Evolutionary conservation across 2,888 invertebrate genomes (phyloP).

Genomic region (Pristionchus exspectatus): DNA sequence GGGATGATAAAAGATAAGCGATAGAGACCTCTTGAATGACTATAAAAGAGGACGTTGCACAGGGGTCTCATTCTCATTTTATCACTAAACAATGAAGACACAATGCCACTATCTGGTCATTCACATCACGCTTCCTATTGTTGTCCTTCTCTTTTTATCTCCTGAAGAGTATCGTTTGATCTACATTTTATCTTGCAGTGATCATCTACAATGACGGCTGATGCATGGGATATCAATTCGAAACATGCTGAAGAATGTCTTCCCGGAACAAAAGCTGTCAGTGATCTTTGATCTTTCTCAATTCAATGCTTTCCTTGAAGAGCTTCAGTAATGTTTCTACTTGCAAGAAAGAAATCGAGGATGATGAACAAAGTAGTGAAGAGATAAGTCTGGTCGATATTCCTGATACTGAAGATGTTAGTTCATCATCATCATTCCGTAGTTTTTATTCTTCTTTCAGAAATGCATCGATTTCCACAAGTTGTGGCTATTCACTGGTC

Average conservation of each 20-base stretch:
- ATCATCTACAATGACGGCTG: neutral
- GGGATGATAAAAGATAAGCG: constrained; percentile 43
- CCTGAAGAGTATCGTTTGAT: neutral
- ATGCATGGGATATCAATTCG: neutral
- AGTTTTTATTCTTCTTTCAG: constrained; percentile 50
- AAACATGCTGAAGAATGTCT: constrained; percentile 16
- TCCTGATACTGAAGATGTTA: constrained; percentile 40
- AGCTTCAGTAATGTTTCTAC: neutral
- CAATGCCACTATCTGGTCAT: neutral
- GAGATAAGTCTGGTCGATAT: constrained; percentile 28
- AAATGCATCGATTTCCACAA: constrained; percentile 84
- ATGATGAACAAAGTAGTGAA: neutral
- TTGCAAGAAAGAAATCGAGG: neutral
- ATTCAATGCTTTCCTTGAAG: neutral
- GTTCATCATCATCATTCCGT: neutral
- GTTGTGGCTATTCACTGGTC: constrained; percentile 93
- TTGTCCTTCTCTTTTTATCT: neutral
- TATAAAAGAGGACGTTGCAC: constrained; percentile 30
- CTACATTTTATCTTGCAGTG: neutral
- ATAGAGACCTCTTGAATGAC: neutral
- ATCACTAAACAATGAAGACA: neutral
- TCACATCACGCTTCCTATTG: neutral
- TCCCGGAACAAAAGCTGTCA: constrained; percentile 1
- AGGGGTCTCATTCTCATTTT: constrained; percentile 13
- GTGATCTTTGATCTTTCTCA: constrained; percentile 30